Percentiles rank a stretch among this genome's conserved stretches.
Conservation (phyloP, 2,113 vertebrate species). For the Amphiprion percula region DNA sequence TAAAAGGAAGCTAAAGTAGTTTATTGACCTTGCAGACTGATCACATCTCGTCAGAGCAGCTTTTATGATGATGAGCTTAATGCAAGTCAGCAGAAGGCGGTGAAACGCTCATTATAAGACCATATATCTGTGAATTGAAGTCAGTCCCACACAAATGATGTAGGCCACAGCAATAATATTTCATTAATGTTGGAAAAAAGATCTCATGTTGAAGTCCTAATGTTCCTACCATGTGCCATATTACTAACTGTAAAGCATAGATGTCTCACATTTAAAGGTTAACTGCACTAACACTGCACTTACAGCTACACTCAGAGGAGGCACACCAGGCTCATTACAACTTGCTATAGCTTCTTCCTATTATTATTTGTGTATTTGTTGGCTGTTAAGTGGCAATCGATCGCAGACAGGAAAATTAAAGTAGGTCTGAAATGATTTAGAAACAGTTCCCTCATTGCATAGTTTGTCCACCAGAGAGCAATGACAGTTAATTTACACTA, state of each 20-base stretch:
- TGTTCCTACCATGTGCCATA: too few relatives aligned
- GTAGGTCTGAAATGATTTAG: too few relatives aligned
- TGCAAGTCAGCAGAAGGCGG: constrained; percentile 7
- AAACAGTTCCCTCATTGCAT: background rate
- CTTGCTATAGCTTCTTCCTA: too few relatives aligned
- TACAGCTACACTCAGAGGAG: too few relatives aligned
- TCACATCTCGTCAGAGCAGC: background rate
- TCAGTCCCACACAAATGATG: background rate
- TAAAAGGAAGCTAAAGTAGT: constrained; percentile 25
- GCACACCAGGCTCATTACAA: too few relatives aligned
- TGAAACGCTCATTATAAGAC: background rate
- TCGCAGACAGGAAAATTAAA: too few relatives aligned
- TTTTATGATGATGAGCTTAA: constrained; percentile 31
- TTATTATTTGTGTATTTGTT: too few relatives aligned
- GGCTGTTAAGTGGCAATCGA: too few relatives aligned
- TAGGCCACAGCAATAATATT: background rate
- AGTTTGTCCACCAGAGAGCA: background rate
- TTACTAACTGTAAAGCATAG: too few relatives aligned
- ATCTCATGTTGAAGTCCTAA: background rate
- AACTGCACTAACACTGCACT: too few relatives aligned
- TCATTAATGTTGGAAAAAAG: background rate
- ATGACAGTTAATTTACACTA: background rate
- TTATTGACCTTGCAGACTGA: constrained; percentile 19
- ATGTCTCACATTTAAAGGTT: too few relatives aligned
- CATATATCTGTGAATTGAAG: background rate